phyloP scores from a whole-genome alignment of 1,140 invertebrate species.

The Drosophila arawakana region DNA sequence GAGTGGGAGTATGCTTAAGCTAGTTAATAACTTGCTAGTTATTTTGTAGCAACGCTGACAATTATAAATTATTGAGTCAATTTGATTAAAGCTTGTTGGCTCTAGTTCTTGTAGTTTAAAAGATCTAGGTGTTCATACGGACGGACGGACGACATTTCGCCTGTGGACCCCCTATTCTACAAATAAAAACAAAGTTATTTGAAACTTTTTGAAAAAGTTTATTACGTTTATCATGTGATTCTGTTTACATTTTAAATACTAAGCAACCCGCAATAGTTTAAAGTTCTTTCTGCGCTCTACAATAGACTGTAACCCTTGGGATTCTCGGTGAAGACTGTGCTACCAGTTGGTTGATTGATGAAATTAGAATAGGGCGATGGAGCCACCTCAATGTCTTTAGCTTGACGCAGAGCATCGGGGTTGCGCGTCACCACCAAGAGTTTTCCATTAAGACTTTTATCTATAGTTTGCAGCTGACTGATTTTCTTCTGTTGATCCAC shows the following conservation, averaged over 20 bases:
- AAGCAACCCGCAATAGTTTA: neutral
- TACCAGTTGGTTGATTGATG: conserved; percentile 56
- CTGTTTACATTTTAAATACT: conserved; percentile 30
- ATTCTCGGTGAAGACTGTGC: conserved; percentile 66
- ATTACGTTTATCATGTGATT: conserved; percentile 27
- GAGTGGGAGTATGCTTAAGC: no score
- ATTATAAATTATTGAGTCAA: no score
- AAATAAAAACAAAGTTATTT: no score
- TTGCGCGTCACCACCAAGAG: conserved; percentile 60
- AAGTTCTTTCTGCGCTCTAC: neutral
- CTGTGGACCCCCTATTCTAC: no score
- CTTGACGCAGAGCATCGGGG: conserved; percentile 29
- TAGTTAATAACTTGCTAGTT: no score
- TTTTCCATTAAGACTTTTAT: conserved; percentile 61
- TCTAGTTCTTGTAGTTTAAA: no score
- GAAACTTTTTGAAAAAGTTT: conserved; percentile 52
- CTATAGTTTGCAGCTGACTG: conserved; percentile 49
- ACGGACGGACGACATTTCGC: no score
- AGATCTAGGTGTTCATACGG: no score
- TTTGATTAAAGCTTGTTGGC: no score
- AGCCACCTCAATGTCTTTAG: conserved; percentile 22
- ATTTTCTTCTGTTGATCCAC: conserved; percentile 59
- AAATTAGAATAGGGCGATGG: conserved; percentile 69
- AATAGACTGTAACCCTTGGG: conserved; percentile 52
- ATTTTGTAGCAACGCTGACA: no score